Conservation (phyloP, 2,888 invertebrate genomes). For the Chorisops tibialis region DNA sequence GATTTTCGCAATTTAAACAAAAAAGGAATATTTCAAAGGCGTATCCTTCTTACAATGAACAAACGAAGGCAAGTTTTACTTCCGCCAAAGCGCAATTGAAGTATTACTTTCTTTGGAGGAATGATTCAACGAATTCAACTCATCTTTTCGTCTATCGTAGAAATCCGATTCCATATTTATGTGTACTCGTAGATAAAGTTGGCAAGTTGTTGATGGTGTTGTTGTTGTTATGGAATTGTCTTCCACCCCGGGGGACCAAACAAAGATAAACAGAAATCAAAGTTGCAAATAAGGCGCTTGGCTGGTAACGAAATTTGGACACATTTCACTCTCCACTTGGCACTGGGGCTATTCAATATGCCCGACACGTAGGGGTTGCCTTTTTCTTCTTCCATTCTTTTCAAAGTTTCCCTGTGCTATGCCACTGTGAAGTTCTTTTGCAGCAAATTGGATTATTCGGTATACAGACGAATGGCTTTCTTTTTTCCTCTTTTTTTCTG, state of each 20-base stretch:
- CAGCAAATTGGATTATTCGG: slow-evolving; percentile 25
- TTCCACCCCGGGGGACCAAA: slow-evolving; percentile 37
- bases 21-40: slow-evolving; percentile 17
- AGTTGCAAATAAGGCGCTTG: slow-evolving; percentile 44
- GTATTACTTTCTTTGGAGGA: slow-evolving; percentile 13
- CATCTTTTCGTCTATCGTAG: not conserved
- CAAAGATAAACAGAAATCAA: slow-evolving; percentile 51
- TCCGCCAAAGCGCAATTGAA: slow-evolving; percentile 25
- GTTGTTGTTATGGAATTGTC: slow-evolving; percentile 11
- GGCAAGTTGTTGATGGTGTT: not conserved
- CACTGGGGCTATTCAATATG: slow-evolving; percentile 28
- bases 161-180: not conserved
- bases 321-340: slow-evolving; percentile 39
- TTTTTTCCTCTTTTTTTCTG: slow-evolving; percentile 1
- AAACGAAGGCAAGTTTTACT: slow-evolving; percentile 23
- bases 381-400: slow-evolving; percentile 22
- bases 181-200: not conserved
- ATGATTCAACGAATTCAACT: slow-evolving; percentile 12
- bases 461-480: slow-evolving; percentile 22
- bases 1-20: not conserved
- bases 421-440: slow-evolving; percentile 19
- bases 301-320: slow-evolving; percentile 39
- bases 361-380: slow-evolving; percentile 19
- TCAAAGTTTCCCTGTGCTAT: not conserved
- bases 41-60: slow-evolving; percentile 7